Evolutionary conservation across 2,797 vertebrate genomes (phyloP).

Genomic region (Cottoperca gobio): DNA sequence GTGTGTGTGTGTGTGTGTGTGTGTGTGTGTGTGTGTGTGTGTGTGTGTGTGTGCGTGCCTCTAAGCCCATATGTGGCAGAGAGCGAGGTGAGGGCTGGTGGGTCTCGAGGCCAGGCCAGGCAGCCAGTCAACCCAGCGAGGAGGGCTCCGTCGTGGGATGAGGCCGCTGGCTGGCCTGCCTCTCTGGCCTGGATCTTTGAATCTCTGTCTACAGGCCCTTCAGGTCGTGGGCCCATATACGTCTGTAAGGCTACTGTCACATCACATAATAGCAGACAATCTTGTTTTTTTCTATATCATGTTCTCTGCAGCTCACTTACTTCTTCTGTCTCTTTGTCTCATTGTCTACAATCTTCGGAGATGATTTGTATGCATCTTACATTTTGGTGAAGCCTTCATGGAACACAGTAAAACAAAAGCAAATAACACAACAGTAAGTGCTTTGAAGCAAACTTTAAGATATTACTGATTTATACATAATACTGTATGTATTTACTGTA

Average conservation of each 20-base stretch:
- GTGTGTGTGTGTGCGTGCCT: constrained; percentile 34
- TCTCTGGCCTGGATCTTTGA: constrained; percentile 68
- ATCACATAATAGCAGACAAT: constrained; percentile 68
- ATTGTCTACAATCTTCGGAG: background rate
- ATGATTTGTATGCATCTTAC: background rate
- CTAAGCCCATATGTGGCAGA: constrained; percentile 63
- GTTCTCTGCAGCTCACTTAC: constrained; percentile 31
- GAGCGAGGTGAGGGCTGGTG: constrained; percentile 67
- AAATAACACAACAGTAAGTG: background rate
- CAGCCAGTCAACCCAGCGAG: constrained; percentile 66
- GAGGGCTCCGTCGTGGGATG: constrained; percentile 66
- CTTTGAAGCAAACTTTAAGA: background rate
- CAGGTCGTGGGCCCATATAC: constrained; percentile 56
- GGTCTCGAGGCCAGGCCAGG: constrained; percentile 69
- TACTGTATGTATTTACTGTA: background rate
- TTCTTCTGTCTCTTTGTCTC: constrained; percentile 15
- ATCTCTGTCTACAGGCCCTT: constrained; percentile 59
- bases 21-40: constrained; percentile 45
- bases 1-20: constrained; percentile 20
- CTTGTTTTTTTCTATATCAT: constrained; percentile 27
- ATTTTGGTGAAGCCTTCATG: background rate
- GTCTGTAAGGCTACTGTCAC: constrained; percentile 78
- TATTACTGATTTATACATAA: background rate
- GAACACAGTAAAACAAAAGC: background rate
- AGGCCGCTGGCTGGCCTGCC: constrained; percentile 63